Percentiles rank a stretch among this genome's conserved stretches.
Conservation (phyloP, 2,888 invertebrate genomes). For the Tetragnatha montana region DNA sequence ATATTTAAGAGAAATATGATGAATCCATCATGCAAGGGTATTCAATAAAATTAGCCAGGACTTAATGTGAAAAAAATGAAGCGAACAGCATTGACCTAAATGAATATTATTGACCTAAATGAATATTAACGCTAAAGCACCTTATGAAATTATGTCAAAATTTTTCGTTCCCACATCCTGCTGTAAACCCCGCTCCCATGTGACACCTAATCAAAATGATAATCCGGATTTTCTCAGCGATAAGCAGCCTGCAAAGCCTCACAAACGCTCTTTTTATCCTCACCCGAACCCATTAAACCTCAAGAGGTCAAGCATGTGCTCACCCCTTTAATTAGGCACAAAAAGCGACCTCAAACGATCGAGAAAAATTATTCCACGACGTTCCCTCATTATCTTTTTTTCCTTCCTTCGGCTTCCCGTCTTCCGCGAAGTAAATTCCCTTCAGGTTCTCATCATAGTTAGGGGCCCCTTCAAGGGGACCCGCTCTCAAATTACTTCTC, state of each 20-base stretch:
- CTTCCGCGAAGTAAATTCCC: slow-evolving; percentile 26
- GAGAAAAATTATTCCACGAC: slow-evolving; percentile 3
- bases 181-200: background rate
- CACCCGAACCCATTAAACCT: slow-evolving; percentile 28
- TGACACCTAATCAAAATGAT: background rate
- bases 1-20: too few species aligned
- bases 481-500: slow-evolving; percentile 37
- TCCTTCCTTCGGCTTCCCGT: slow-evolving; percentile 23
- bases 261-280: background rate
- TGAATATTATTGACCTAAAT: too few species aligned
- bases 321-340: slow-evolving; percentile 43
- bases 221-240: background rate
- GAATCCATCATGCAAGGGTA: too few species aligned
- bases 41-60: too few species aligned
- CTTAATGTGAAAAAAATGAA: too few species aligned
- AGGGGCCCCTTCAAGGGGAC: slow-evolving; percentile 34
- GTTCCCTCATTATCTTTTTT: background rate
- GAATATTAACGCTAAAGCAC: too few species aligned
- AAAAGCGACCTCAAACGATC: slow-evolving; percentile 23
- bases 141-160: too few species aligned
- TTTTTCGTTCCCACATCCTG: too few species aligned
- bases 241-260: background rate
- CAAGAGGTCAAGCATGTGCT: slow-evolving; percentile 23
- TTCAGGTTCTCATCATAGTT: slow-evolving; percentile 40
- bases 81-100: too few species aligned